These are phyloP conservation scores for Calephelis perditalis DNA, from an alignment of 2,888 invertebrate species.

Conservation along the genomic window DNA sequence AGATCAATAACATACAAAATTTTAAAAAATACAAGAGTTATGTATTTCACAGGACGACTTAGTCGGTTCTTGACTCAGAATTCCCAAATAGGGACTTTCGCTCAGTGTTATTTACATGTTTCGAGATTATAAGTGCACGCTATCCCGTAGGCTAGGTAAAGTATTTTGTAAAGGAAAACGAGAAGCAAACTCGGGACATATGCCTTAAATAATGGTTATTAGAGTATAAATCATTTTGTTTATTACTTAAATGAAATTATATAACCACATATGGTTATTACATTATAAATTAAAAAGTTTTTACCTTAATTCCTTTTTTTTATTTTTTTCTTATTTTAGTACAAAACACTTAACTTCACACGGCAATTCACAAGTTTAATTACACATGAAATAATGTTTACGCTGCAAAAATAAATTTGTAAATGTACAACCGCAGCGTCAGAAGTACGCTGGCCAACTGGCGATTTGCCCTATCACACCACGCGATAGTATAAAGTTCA, in stretches of 20 bases:
- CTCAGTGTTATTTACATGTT: no score
- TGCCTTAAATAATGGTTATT: no score
- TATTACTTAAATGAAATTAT: background rate
- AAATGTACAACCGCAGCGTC: conserved; percentile 36
- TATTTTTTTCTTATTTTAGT: background rate
- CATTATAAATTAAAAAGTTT: background rate
- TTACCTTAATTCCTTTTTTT: conserved; percentile 1
- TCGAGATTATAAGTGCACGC: no score
- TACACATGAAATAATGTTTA: conserved; percentile 17
- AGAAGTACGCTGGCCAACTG: conserved; percentile 67
- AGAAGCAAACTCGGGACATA: no score
- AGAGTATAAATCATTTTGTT: no score
- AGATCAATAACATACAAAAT: no score
- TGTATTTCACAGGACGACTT: no score
- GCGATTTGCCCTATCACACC: conserved; percentile 65
- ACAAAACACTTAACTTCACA: conserved; percentile 4
- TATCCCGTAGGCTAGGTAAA: no score
- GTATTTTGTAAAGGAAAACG: no score
- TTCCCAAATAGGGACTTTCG: no score
- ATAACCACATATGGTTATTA: background rate
- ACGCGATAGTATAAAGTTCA: conserved; percentile 68
- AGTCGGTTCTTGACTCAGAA: no score
- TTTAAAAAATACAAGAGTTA: no score
- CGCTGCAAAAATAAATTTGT: conserved; percentile 9
- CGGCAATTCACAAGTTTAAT: conserved; percentile 15